Evolutionary conservation across 1,140 invertebrate genomes (phyloP).

Genomic region (Drepana arcuata): DNA sequence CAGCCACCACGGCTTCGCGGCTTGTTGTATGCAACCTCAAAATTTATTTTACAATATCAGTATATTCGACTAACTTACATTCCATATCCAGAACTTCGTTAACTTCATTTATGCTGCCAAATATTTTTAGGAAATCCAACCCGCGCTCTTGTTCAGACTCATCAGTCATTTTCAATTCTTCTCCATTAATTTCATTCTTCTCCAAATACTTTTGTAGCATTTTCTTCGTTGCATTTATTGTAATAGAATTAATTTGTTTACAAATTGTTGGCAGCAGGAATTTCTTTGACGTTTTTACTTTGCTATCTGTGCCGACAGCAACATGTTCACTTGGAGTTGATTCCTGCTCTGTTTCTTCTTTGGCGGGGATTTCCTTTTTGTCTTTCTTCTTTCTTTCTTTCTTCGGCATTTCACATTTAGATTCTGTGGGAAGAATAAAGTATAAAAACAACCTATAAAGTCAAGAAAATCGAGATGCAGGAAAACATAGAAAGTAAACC

Average conservation of each 20-base stretch:
- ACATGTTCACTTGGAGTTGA: constrained; percentile 5
- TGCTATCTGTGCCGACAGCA: constrained; percentile 1
- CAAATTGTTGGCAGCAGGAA: constrained; percentile 29
- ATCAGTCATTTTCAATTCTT: too few species aligned
- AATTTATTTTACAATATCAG: too few species aligned
- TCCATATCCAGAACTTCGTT: constrained; percentile 47
- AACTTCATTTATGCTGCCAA: constrained; percentile 44
- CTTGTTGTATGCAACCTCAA: too few species aligned
- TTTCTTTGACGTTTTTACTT: constrained; percentile 19
- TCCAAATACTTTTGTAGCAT: constrained; percentile 17
- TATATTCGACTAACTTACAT: constrained; percentile 42
- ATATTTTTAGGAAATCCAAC: constrained; percentile 39
- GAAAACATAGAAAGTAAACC: too few species aligned
- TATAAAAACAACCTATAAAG: too few species aligned
- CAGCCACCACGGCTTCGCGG: too few species aligned
- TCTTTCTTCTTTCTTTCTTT: constrained; percentile 21
- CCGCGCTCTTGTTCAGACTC: too few species aligned
- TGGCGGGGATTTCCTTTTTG: constrained; percentile 15
- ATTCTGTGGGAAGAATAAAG: too few species aligned
- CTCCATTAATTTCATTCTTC: too few species aligned
- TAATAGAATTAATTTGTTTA: constrained; percentile 13
- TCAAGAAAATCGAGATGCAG: too few species aligned
- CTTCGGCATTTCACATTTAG: too few species aligned
- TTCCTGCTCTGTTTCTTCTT: constrained; percentile 12
- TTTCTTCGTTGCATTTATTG: constrained; percentile 14